Base-by-base conservation (phyloP, 2,888 invertebrate genomes). In the Diarsia rubi region DNA sequence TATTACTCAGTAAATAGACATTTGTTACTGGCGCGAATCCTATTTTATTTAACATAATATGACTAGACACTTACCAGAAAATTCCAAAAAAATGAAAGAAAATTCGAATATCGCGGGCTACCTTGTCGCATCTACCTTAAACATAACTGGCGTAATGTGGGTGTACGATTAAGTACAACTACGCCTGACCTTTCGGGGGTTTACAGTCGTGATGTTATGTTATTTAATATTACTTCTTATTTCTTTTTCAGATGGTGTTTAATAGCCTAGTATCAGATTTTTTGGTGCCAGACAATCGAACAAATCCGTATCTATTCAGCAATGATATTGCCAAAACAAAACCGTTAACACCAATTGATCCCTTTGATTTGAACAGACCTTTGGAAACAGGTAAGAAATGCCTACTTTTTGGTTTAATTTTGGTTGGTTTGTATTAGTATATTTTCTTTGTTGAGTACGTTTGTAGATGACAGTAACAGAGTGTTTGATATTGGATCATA, bases 251-350 rank as follows among this genome's bases (percentile, higher is more conserved):
- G 95, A 89, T 92, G 78, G 90, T 92, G 88, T 91, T 93, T 47
- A 92, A 93, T 78, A 94, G 91, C 82, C 90, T 92, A 73, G 37
- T 37, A 6, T 90, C 92, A 8, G 94, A 95, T 69, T 88, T 95
- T 49, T 85, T 95, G 57, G 81, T 93, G 80, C 92, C 93, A 19
- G 93, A 93, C 66, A 91, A 78, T 67, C 88, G 88, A 83, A 73
- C 90, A 74, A 92, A 90, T 78, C 85, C 92, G 2, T 93, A 89
- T 78, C 75, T 91, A 68, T 93, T 91, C 83, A 92, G 92, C 75
- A 90, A 85, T 77, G 91, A 93, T 66, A 76, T 91, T 37, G 90
- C 86, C 71, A 90, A 91, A 83, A 65, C 86, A 5, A 92, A 91
- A 86, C 59, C 91, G 3, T 92, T 90, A 79, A 80, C 92, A 66